phyloP scores from a whole-genome alignment of 1,140 invertebrate genomes.

The Belonocnema kinseyi region DNA sequence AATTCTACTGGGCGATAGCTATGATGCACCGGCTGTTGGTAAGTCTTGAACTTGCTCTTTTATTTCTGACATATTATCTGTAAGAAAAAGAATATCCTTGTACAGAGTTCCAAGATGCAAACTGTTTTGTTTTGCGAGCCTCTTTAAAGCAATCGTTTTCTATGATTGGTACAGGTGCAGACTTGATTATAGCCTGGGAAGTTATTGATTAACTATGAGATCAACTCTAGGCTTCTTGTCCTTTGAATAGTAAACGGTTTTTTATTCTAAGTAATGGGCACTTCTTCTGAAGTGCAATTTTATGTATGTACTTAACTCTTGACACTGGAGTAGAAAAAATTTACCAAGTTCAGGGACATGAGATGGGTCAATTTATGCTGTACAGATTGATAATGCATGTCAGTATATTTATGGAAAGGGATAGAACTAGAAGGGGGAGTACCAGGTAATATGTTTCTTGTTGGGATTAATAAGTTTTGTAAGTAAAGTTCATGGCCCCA shows the following conservation, averaged over 20 bases:
- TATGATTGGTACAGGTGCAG: constrained; percentile 6
- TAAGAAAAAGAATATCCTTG: background rate
- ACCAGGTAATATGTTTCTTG: too few relatives aligned
- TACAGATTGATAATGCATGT: background rate
- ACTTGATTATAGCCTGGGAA: background rate
- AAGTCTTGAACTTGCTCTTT: constrained; percentile 62
- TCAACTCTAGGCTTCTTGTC: background rate
- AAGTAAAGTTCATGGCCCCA: too few relatives aligned
- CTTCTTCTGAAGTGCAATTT: constrained; percentile 10
- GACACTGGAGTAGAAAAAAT: background rate
- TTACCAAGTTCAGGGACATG: background rate
- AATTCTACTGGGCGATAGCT: constrained; percentile 96
- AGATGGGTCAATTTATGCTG: background rate
- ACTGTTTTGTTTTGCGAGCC: background rate
- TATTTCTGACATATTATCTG: constrained; percentile 23
- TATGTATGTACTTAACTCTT: background rate
- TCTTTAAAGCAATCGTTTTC: background rate
- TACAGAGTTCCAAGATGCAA: background rate
- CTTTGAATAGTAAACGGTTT: constrained; percentile 14
- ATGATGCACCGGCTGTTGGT: constrained; percentile 95
- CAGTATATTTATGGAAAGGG: too few relatives aligned
- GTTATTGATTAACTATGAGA: background rate
- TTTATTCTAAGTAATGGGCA: background rate
- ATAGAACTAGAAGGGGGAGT: too few relatives aligned
- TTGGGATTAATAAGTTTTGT: too few relatives aligned